Percentiles rank a stretch among this genome's conserved stretches.
These are phyloP conservation scores for Mus caroli DNA, from an alignment of 2,797 vertebrate genomes.

Conservation along the genomic window DNA sequence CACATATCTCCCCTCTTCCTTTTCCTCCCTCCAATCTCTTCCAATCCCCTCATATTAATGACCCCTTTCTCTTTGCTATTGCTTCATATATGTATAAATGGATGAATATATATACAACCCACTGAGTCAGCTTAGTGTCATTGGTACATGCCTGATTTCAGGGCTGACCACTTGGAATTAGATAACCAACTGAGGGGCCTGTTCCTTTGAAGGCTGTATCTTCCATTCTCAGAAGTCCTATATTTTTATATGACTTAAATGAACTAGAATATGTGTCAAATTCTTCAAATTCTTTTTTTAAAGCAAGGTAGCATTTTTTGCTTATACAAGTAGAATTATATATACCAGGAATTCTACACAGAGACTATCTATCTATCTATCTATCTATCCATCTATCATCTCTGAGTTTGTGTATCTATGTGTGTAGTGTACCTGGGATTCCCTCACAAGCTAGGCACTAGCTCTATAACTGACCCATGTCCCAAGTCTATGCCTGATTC, in stretches of 20 bases:
- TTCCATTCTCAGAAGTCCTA: background rate
- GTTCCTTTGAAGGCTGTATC: background rate
- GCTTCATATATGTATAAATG: no score
- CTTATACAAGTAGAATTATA: background rate
- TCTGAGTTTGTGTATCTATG: rapidly evolving
- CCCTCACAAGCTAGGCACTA: background rate
- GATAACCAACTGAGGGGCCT: no score
- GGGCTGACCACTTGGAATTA: background rate
- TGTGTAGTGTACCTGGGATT: background rate
- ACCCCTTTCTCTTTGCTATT: background rate
- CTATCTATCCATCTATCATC: background rate
- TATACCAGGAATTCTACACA: background rate
- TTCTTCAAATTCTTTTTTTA: background rate
- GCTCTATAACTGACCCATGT: background rate
- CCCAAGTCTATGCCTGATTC: background rate
- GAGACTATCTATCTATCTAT: background rate
- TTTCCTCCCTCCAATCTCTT: background rate
- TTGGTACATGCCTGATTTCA: background rate
- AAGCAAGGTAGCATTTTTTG: background rate
- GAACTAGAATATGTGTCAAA: slow-evolving; percentile 30
- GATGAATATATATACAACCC: no score
- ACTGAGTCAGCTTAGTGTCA: background rate
- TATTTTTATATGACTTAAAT: background rate
- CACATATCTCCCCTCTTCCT: background rate
- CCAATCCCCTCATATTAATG: background rate